These are phyloP conservation scores for Hyla sarda DNA, from an alignment of 2,113 vertebrate species.

Conservation along the genomic window DNA sequence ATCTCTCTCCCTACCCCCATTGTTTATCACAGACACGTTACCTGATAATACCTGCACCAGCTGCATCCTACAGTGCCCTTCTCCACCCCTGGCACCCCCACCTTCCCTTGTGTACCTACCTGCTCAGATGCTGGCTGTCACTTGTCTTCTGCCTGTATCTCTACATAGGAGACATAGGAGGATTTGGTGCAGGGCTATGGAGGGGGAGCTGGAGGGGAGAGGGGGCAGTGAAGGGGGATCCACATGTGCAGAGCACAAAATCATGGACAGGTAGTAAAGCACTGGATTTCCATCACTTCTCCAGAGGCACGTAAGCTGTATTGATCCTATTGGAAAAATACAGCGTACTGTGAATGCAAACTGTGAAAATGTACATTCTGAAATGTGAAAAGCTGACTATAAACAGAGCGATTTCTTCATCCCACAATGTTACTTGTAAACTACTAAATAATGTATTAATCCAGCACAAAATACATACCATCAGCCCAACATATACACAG, in stretches of 20 bases:
- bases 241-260: slow-evolving; percentile 40
- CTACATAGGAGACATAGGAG: not conserved
- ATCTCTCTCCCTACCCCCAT: not conserved
- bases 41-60: not conserved
- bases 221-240: slow-evolving; percentile 12
- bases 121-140: slow-evolving; percentile 13
- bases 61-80: not conserved
- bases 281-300: not conserved
- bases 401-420: not conserved
- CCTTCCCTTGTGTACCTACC: slow-evolving; percentile 27
- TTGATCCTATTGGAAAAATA: not conserved
- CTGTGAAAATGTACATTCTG: not conserved
- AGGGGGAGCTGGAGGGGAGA: slow-evolving; percentile 7
- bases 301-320: not conserved
- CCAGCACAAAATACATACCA: not conserved
- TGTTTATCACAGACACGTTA: not conserved
- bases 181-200: slow-evolving; percentile 47
- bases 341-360: not conserved
- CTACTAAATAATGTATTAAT: not conserved
- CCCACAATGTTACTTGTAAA: too few relatives aligned
- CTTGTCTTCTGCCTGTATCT: slow-evolving; percentile 28
- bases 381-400: not conserved
- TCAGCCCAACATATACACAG: too few relatives aligned
- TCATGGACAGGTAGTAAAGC: slow-evolving; percentile 31
- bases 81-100: not conserved